These are phyloP conservation scores for Amphiprion clarkii DNA, from an alignment of 2,797 vertebrate genomes.

Conservation along the genomic window DNA sequence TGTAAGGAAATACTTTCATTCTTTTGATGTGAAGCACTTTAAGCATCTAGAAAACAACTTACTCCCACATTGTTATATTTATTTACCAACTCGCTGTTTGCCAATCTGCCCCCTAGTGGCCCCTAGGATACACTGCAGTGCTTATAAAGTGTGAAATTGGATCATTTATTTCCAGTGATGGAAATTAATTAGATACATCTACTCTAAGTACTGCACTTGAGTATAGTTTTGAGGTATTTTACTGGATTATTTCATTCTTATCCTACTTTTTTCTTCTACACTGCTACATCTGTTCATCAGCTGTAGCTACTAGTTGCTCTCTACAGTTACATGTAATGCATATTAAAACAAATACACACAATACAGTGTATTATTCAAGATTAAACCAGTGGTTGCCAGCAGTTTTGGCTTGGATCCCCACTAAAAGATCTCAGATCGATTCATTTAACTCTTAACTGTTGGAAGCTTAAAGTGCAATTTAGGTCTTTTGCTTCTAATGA, in stretches of 20 bases:
- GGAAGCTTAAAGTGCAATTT: too few relatives aligned
- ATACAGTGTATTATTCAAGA: too few relatives aligned
- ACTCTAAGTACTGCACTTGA: neutral
- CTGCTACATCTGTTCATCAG: too few relatives aligned
- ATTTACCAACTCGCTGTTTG: neutral
- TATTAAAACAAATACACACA: too few relatives aligned
- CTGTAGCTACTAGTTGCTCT: too few relatives aligned
- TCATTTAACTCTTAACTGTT: too few relatives aligned
- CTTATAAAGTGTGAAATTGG: neutral
- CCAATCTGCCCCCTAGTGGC: slow-evolving; percentile 49
- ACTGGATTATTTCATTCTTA: neutral
- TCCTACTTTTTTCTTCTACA: neutral
- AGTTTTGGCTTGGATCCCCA: too few relatives aligned
- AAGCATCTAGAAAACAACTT: neutral
- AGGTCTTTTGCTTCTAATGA: too few relatives aligned
- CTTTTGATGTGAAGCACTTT: neutral
- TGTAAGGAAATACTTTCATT: neutral
- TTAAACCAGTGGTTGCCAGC: too few relatives aligned
- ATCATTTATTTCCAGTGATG: neutral
- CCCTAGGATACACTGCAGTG: neutral
- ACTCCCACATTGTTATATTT: neutral
- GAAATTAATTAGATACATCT: neutral
- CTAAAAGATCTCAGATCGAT: too few relatives aligned
- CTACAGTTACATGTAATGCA: too few relatives aligned
- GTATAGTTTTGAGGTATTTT: neutral